Conservation (phyloP, 2,888 invertebrate species). For the Drosophila gaucha region DNA sequence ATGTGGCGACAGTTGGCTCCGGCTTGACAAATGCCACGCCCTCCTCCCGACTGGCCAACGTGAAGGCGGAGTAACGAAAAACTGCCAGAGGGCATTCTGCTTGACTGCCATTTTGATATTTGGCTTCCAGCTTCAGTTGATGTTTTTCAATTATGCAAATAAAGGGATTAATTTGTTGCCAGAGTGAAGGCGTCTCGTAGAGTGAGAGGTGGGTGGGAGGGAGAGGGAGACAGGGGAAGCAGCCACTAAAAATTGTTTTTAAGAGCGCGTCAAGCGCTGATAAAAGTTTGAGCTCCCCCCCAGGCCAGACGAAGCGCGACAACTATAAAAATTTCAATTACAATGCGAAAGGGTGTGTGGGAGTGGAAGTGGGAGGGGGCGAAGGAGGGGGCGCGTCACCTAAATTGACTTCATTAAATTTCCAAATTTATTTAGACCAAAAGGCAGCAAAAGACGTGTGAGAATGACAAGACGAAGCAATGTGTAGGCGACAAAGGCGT, state of each 20-base stretch:
- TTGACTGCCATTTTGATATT: slow-evolving; percentile 60
- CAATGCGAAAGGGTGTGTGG: slow-evolving; percentile 33
- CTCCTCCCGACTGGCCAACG: neutral
- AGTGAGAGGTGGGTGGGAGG: neutral
- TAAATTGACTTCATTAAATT: slow-evolving; percentile 76
- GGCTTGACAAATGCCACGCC: slow-evolving; percentile 16
- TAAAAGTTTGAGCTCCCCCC: slow-evolving; percentile 55
- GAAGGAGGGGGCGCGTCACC: neutral
- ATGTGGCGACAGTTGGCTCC: slow-evolving; percentile 67
- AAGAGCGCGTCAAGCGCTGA: slow-evolving; percentile 62
- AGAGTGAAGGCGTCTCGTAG: slow-evolving; percentile 16
- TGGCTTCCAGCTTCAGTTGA: slow-evolving; percentile 67
- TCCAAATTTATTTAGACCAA: slow-evolving; percentile 49
- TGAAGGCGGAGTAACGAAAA: neutral
- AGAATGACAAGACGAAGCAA: slow-evolving; percentile 16
- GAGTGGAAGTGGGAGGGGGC: neutral
- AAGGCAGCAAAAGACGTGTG: slow-evolving; percentile 40
- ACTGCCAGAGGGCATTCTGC: slow-evolving; percentile 54
- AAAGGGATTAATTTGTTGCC: slow-evolving; percentile 79
- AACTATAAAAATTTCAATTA: slow-evolving; percentile 80
- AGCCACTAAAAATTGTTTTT: slow-evolving; percentile 68
- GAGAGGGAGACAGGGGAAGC: neutral
- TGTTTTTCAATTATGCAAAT: slow-evolving; percentile 83
- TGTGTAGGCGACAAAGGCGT: neutral
- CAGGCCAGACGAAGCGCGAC: slow-evolving; percentile 47